phyloP scores from a whole-genome alignment of 2,113 vertebrate species.

The Cnemophilus loriae region DNA sequence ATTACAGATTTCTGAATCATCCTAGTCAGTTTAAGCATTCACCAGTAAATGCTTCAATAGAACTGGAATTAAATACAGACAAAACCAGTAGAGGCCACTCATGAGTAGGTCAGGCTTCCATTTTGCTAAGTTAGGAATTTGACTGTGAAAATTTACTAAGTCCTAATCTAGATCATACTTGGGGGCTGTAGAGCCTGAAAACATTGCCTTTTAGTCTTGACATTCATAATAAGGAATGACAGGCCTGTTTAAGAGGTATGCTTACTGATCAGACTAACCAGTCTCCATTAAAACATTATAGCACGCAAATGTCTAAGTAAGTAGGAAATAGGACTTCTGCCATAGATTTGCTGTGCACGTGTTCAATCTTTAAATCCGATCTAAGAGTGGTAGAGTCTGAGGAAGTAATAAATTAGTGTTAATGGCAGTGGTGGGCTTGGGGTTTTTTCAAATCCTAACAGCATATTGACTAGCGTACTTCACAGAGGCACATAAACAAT shows the following conservation, averaged over 20 bases:
- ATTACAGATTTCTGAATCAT: neutral
- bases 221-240: neutral
- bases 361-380: neutral
- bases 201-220: neutral
- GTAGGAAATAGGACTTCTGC: neutral
- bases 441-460: neutral
- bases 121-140: neutral
- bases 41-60: constrained; percentile 7
- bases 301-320: neutral
- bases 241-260: neutral
- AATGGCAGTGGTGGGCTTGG: neutral
- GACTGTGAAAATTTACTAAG: neutral
- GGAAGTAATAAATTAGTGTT: neutral
- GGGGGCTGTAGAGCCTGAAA: neutral
- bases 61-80: neutral
- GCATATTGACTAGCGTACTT: neutral
- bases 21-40: neutral
- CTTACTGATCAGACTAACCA: neutral
- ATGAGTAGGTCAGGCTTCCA: neutral
- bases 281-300: neutral
- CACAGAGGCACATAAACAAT: neutral
- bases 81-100: constrained; percentile 27
- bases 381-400: neutral
- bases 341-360: neutral
- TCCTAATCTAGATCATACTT: neutral